A percentile compares a stretch with the other conserved stretches of the same genome.
These are phyloP conservation scores for Apis dorsata DNA, from an alignment of 1,140 invertebrate species.

Conservation along the genomic window DNA sequence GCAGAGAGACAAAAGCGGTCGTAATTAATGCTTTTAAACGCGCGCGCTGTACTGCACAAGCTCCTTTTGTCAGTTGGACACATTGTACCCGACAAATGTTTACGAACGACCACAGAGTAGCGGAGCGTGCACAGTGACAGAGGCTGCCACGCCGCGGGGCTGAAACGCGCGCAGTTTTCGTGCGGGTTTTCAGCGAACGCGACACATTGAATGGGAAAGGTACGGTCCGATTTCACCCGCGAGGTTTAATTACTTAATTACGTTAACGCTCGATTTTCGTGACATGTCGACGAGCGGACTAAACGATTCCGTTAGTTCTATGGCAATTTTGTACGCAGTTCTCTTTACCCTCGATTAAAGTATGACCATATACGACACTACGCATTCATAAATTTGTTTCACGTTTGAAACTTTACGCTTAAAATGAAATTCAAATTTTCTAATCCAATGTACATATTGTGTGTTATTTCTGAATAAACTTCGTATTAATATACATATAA, in stretches of 20 bases:
- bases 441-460: not conserved
- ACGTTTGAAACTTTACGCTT: not conserved
- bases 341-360: slow-evolving; percentile 12
- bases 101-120: slow-evolving; percentile 50
- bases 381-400: slow-evolving; percentile 12
- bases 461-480: not conserved
- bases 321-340: slow-evolving; percentile 16
- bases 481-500: not conserved
- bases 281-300: slow-evolving; percentile 11
- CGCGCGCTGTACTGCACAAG: slow-evolving; percentile 27
- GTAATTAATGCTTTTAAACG: slow-evolving; percentile 66
- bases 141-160: slow-evolving; percentile 17
- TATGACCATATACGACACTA: not conserved
- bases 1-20: slow-evolving; percentile 53
- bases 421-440: not conserved
- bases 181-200: slow-evolving; percentile 21
- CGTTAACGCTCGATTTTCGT: slow-evolving; percentile 48
- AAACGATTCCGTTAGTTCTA: slow-evolving; percentile 47
- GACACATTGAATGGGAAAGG: slow-evolving; percentile 34
- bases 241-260: slow-evolving; percentile 58
- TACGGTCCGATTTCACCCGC: slow-evolving; percentile 40
- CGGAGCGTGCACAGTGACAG: slow-evolving; percentile 29
- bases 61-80: slow-evolving; percentile 58
- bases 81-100: slow-evolving; percentile 61
- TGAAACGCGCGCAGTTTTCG: slow-evolving; percentile 53